Conservation (phyloP, 1,140 invertebrate species). For the Penaeus japonicus region DNA sequence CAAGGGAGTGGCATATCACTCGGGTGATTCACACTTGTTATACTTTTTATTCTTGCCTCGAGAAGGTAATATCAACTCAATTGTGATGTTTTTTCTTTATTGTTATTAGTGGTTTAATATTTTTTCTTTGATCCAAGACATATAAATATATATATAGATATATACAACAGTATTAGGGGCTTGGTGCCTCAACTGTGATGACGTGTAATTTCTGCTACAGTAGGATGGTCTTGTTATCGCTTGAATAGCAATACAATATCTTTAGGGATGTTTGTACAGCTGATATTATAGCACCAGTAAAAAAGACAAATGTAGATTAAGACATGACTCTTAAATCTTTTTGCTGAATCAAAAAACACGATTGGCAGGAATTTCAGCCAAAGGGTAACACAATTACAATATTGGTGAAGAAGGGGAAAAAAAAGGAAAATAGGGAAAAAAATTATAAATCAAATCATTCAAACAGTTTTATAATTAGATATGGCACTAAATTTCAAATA, state of each 20-base stretch:
- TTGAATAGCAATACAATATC: not conserved
- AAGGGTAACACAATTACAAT: too few relatives aligned
- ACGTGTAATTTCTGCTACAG: slow-evolving; percentile 26
- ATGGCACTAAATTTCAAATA: too few relatives aligned
- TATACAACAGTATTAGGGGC: slow-evolving; percentile 40
- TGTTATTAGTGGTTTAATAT: slow-evolving; percentile 34
- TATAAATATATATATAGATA: slow-evolving; percentile 16
- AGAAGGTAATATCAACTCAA: too few relatives aligned
- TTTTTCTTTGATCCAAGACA: slow-evolving; percentile 17
- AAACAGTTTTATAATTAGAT: too few relatives aligned
- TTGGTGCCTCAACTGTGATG: slow-evolving; percentile 42
- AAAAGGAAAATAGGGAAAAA: too few relatives aligned
- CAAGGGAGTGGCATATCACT: too few relatives aligned
- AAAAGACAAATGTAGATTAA: not conserved
- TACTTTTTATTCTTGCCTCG: not conserved
- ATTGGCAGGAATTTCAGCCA: too few relatives aligned
- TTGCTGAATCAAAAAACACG: too few relatives aligned
- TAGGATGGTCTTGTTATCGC: slow-evolving; percentile 22
- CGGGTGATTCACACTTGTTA: not conserved
- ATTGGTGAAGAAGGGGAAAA: too few relatives aligned
- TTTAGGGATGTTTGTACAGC: not conserved
- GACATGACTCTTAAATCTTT: too few relatives aligned
- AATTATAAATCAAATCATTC: too few relatives aligned
- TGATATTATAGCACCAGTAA: not conserved
- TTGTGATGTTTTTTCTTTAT: slow-evolving; percentile 11